Evolutionary conservation across 2,113 vertebrate species (phyloP).

Genomic region (Trichomycterus rosablanca): DNA sequence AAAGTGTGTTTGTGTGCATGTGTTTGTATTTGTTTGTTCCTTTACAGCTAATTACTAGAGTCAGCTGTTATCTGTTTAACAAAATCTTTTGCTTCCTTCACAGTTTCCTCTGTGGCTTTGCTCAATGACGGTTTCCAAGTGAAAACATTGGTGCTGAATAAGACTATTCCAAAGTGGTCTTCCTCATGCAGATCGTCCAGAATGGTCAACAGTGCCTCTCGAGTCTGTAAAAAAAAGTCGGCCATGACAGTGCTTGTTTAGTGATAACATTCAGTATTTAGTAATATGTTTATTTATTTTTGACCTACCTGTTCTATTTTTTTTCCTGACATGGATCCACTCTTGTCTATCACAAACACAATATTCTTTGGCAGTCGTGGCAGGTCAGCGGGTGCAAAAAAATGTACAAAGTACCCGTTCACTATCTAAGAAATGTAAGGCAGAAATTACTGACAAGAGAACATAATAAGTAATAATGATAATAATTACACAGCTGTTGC

Average conservation of each 20-base stretch:
- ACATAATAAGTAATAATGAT: background rate
- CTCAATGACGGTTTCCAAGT: constrained; percentile 48
- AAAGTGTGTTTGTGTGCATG: too few relatives aligned
- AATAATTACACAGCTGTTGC: background rate
- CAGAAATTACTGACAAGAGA: background rate
- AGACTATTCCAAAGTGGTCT: constrained; percentile 61
- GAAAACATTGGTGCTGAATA: fast-evolving
- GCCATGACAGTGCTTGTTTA: too few relatives aligned
- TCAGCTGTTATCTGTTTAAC: constrained; percentile 18
- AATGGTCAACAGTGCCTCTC: constrained; percentile 58
- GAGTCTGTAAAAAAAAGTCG: constrained; percentile 60
- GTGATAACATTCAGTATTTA: background rate
- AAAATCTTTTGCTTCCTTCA: constrained; percentile 41
- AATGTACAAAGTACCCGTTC: constrained; percentile 75
- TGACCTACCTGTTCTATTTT: constrained; percentile 60
- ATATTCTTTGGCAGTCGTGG: constrained; percentile 63
- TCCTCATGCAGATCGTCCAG: constrained; percentile 59
- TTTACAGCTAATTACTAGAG: too few relatives aligned
- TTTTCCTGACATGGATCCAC: constrained; percentile 57
- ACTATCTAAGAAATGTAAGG: constrained; percentile 54
- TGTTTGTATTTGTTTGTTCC: background rate
- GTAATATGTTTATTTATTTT: background rate
- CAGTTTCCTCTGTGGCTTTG: constrained; percentile 55
- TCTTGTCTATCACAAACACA: constrained; percentile 70
- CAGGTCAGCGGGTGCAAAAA: constrained; percentile 63